These are phyloP conservation scores for Coenonympha arcania DNA, from an alignment of 2,888 invertebrate species.

Conservation along the genomic window DNA sequence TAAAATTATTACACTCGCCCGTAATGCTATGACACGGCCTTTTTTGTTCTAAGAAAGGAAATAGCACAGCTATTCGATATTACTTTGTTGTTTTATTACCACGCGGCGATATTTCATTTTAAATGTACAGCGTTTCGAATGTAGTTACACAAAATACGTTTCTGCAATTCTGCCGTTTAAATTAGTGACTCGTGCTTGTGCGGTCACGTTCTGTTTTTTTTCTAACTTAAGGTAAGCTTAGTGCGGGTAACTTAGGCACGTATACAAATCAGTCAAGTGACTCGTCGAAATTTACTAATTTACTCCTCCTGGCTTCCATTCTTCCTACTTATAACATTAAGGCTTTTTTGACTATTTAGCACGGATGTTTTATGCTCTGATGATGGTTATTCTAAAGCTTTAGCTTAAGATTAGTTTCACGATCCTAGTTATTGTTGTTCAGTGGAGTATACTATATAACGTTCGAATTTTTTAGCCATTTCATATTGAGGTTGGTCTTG, in stretches of 20 bases:
- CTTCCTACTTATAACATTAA: neutral
- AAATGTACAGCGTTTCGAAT: slow-evolving; percentile 29
- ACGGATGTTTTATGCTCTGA: no score
- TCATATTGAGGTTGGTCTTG: no score
- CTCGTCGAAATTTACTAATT: slow-evolving; percentile 19
- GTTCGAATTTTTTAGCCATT: no score
- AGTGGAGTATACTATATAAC: no score
- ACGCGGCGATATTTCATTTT: slow-evolving; percentile 27
- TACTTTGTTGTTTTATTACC: slow-evolving; percentile 24
- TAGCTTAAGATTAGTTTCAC: no score
- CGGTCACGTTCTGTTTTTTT: slow-evolving; percentile 52
- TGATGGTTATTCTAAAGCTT: no score
- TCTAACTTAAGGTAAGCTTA: slow-evolving; percentile 23
- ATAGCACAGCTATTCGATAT: slow-evolving; percentile 15
- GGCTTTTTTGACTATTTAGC: neutral
- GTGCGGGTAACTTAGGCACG: slow-evolving; percentile 24
- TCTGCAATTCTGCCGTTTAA: slow-evolving; percentile 41
- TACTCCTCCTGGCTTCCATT: neutral
- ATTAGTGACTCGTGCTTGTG: slow-evolving; percentile 50
- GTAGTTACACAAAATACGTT: slow-evolving; percentile 32
- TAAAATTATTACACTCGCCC: slow-evolving; percentile 18
- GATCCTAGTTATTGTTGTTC: no score
- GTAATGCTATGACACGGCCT: slow-evolving; percentile 15
- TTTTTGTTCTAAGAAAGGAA: slow-evolving; percentile 23
- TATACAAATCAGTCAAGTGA: slow-evolving; percentile 24